phyloP scores from a whole-genome alignment of 2,113 vertebrate species.

The Scomber colias region DNA sequence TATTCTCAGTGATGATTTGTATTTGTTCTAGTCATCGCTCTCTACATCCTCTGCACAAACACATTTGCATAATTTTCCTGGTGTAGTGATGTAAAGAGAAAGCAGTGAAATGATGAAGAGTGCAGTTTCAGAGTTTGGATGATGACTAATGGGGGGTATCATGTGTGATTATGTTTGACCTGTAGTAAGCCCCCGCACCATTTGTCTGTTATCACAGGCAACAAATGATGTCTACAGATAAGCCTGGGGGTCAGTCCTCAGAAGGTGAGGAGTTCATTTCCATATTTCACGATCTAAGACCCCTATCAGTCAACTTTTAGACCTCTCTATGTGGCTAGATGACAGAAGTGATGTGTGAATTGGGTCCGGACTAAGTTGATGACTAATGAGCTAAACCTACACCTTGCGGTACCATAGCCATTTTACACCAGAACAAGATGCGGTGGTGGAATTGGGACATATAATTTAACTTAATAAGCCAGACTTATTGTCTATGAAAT shows the following conservation, averaged over 20 bases:
- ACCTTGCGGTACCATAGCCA: neutral
- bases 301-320: constrained; percentile 87
- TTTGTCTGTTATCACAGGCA: constrained; percentile 85
- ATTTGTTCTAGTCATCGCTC: neutral
- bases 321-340: constrained; percentile 90
- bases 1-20: neutral
- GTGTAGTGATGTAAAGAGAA: neutral
- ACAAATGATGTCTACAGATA: constrained; percentile 91
- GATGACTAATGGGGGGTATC: constrained; percentile 71
- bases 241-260: constrained; percentile 83
- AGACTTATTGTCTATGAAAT: neutral
- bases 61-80: neutral
- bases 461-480: neutral
- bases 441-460: neutral
- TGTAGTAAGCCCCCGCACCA: constrained; percentile 71
- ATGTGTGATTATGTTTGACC: constrained; percentile 83
- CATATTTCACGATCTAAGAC: constrained; percentile 93
- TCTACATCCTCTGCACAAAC: neutral
- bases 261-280: constrained; percentile 94
- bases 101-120: constrained; percentile 40
- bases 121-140: constrained; percentile 43
- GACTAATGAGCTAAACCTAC: constrained; percentile 32
- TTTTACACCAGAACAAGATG: neutral
- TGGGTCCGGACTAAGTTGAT: constrained; percentile 46
- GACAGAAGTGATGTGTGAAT: constrained; percentile 88